Base-by-base conservation (phyloP, 2,113 vertebrate genomes). In the Sorex fumeus region DNA sequence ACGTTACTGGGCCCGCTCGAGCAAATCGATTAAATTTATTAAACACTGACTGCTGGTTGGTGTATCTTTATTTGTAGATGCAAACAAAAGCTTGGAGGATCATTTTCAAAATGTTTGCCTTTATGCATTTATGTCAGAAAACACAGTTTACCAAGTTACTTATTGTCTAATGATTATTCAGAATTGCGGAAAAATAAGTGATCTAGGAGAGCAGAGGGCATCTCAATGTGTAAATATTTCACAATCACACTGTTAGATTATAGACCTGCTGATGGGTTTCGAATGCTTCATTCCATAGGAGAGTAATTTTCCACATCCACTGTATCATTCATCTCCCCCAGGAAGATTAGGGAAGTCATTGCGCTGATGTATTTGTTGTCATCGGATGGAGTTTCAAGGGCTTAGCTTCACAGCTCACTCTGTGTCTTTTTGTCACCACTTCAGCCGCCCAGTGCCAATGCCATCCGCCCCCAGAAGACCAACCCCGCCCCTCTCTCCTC, bases 221-320 rank as follows among this genome's bases (percentile, higher is more conserved):
- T 50, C 47, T 10, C 47, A 10, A 50, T 50, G 9, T 16, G 50
- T 32, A 79, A 76, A 67, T 28, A 70, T 30, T 18, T 67, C 32
- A 81, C 32, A 60, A 93, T 91, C 0, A 57, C 6, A 45, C 25
- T 64, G 45, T 34, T 83, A 60, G 11, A 84, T 15, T 72, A 2
- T 87, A 67, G 82, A 80, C 76, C 30, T 93, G 15, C 45, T 81
- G 40, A 78, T 90, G 23, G 80, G 27, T 7, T 69, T 89, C 88
- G 66, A 82, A 43, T n/a, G 13, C 28, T 21, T 92, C n/a, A 8
- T 69, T 91, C 79, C n/a, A n/a, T 89, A 93, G 91, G 77, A 79
- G 30, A 79, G 30, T 86, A 36, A 83, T 9, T 88, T 82, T 90
- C 62, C 57, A 88, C 7, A 84, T 70, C 25, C 19, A 32, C 30